A percentile compares a stretch with the other conserved stretches of the same genome.
Evolutionary conservation across 2,888 invertebrate species (phyloP).

Genomic region (Synergus itoensis): DNA sequence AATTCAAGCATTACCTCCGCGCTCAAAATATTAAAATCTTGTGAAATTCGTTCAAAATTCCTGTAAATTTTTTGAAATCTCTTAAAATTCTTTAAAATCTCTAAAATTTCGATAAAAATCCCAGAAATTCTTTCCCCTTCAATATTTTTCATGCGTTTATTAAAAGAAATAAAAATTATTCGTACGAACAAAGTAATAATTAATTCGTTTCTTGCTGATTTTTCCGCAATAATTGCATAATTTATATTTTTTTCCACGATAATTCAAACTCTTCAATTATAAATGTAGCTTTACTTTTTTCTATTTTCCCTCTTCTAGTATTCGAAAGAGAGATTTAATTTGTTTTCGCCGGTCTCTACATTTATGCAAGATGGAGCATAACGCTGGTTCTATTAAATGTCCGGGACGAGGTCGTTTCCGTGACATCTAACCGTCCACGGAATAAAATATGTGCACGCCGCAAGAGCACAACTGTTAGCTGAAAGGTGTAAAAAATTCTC

Average conservation of each 20-base stretch:
- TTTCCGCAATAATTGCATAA: neutral
- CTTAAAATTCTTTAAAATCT: no score
- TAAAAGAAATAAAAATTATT: neutral
- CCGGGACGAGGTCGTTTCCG: conserved; percentile 7
- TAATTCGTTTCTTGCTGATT: neutral
- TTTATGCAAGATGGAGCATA: neutral
- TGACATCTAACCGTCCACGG: neutral
- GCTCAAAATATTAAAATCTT: no score
- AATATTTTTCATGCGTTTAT: no score
- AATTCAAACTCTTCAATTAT: neutral
- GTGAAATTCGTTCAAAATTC: no score
- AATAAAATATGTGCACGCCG: neutral
- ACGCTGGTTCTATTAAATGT: conserved; percentile 2
- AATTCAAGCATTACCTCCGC: no score
- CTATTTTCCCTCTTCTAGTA: neutral
- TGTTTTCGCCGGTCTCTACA: neutral
- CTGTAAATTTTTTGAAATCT: no score
- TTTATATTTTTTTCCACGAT: neutral
- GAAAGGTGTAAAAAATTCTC: neutral
- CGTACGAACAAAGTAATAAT: neutral
- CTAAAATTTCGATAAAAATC: no score
- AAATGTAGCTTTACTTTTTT: neutral
- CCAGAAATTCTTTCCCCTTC: neutral
- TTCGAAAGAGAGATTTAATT: neutral
- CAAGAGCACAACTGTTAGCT: neutral